Evolutionary conservation across 1,140 invertebrate species (phyloP).

Genomic region (Limonius californicus): DNA sequence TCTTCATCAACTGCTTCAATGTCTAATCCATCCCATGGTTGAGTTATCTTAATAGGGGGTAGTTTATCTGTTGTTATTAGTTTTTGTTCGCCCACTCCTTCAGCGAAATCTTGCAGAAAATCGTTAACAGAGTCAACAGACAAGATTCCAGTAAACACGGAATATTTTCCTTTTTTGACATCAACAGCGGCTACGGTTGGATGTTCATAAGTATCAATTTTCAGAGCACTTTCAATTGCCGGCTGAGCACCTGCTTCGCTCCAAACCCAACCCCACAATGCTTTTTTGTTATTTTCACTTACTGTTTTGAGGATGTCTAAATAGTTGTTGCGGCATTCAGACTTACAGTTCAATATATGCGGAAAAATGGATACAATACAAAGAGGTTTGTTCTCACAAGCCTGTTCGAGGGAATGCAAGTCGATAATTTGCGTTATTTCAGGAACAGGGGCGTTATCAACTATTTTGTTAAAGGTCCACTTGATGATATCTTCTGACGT

Average conservation of each 20-base stretch:
- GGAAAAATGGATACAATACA: constrained; percentile 92
- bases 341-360: constrained; percentile 93
- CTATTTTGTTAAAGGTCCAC: constrained; percentile 79
- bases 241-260: constrained; percentile 80
- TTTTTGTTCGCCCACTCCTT: no score
- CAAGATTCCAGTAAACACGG: constrained; percentile 89
- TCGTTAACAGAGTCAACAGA: constrained; percentile 77
- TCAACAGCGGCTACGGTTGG: constrained; percentile 94
- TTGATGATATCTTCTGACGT: constrained; percentile 82
- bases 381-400: constrained; percentile 78
- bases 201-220: constrained; percentile 86
- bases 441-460: constrained; percentile 81
- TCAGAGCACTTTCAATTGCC: constrained; percentile 80
- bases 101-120: constrained; percentile 12
- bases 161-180: constrained; percentile 93
- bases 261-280: constrained; percentile 80
- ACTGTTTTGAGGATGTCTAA: constrained; percentile 68
- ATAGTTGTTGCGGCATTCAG: constrained; percentile 87
- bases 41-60: no score
- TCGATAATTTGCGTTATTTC: constrained; percentile 66
- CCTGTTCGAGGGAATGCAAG: constrained; percentile 61
- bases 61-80: no score
- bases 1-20: no score
- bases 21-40: no score
- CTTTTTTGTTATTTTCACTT: constrained; percentile 89